Evolutionary conservation across 1,140 invertebrate genomes (phyloP), one percentile per base, ranked within the genome.

Genomic region (Riptortus pedestris): DNA sequence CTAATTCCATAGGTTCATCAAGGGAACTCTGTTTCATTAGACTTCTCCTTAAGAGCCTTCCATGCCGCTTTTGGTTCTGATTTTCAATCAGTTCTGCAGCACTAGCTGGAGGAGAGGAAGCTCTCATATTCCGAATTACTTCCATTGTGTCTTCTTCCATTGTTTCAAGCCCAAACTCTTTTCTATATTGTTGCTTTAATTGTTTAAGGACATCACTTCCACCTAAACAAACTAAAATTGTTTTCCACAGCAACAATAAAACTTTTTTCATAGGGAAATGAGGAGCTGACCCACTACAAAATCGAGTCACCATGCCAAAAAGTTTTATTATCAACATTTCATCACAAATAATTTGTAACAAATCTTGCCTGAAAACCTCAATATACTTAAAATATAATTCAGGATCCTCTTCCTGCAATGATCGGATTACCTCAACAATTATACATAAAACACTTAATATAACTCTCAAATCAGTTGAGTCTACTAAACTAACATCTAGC

Each of bases 181-280:
- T 77, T 16, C 93, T 77, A 68, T 92, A 85, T 65, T 81, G 76
- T 69, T 83, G 79, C 76, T 95, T 95, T 16, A 86, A 74, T 66
- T 84, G 79, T 71, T 85, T 83, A 1, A 96, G 76, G 31, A 86
- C 83, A 64, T 87, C 83, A 66, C 91, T 90, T 14, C 93, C 94
- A 24, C 95, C 95, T 20, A 98, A 77, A 12, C 90, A 88, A 1
- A 95, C 81, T 59, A 98, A 76, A 51, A 96, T 83, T 2, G 93
- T 82, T 79, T 98, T 98, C 96, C 96, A 98, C 14, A 98, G 73
- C 1, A 98, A 75, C n/a, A 98, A 76, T 27, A 98, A 77, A 60
- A 98, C 90, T 79, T 98, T 98, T 74, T 96, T 97, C 83, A 98
- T 96, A 16, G 95, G 95, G 79, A 96, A 97, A 78, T 96, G 92